These are phyloP conservation scores for Pachypanchax playfairii DNA, from an alignment of 2,113 vertebrate genomes.

Conservation along the genomic window DNA sequence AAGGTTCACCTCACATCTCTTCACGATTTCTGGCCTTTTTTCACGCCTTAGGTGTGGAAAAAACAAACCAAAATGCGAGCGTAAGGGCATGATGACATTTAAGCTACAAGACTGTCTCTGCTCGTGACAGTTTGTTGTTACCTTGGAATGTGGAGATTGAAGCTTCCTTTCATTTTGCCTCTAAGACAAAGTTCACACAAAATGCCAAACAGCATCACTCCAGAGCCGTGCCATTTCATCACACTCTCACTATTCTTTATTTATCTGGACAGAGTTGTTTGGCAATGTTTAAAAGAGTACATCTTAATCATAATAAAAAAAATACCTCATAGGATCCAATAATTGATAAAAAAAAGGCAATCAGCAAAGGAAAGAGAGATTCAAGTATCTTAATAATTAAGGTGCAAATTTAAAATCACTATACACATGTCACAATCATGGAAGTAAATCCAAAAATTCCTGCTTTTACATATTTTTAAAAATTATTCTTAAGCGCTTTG, in stretches of 20 bases:
- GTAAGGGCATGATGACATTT: slow-evolving; percentile 48
- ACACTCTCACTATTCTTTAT: not conserved
- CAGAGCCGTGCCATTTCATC: slow-evolving; percentile 1
- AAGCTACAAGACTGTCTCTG: slow-evolving; percentile 14
- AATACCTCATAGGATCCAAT: not conserved
- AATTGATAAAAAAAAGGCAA: not conserved
- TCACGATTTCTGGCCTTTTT: not conserved
- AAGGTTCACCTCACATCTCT: not conserved
- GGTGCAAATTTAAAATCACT: too few species aligned
- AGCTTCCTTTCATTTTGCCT: slow-evolving; percentile 8
- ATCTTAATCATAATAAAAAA: slow-evolving; percentile 6
- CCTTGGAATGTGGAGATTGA: slow-evolving; percentile 35
- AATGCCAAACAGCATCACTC: slow-evolving; percentile 43
- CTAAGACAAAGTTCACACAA: slow-evolving; percentile 46
- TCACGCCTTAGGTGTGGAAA: not conserved
- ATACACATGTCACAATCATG: too few species aligned
- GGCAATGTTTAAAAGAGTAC: not conserved
- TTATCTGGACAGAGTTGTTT: not conserved
- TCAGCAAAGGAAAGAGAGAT: too few species aligned
- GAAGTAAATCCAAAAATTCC: too few species aligned
- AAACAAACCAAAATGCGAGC: slow-evolving; percentile 12
- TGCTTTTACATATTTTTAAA: too few species aligned
- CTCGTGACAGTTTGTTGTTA: slow-evolving; percentile 35
- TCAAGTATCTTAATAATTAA: too few species aligned
- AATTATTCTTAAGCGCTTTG: too few species aligned